Percentiles rank a stretch among this genome's conserved stretches.
Conservation (phyloP, 2,113 vertebrate species). For the Cyanoliseus patagonus region DNA sequence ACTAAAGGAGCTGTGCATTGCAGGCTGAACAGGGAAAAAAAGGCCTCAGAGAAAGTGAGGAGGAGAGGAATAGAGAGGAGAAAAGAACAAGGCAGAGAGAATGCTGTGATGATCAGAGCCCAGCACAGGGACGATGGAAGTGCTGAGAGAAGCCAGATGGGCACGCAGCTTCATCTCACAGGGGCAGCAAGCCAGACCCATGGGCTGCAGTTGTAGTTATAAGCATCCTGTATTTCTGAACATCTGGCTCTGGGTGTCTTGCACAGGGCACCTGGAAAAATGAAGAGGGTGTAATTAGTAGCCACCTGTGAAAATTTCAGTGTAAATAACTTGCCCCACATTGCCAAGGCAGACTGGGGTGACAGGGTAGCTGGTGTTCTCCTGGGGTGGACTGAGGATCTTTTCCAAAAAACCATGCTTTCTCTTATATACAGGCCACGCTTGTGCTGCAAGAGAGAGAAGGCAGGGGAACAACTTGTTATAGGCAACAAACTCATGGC, state of each 20-base stretch:
- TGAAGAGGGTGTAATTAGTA: background rate
- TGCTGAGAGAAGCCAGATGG: background rate
- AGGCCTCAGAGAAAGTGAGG: background rate
- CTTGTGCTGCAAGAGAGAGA: background rate
- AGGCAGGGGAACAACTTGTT: background rate
- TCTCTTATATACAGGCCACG: fast-evolving
- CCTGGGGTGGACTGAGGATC: background rate
- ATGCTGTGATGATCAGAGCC: background rate
- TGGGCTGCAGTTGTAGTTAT: background rate
- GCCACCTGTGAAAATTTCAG: background rate
- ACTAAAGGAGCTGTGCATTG: slow-evolving; percentile 77
- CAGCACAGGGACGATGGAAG: background rate
- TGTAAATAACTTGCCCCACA: background rate
- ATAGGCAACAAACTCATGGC: background rate
- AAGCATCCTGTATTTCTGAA: background rate
- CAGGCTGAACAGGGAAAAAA: background rate
- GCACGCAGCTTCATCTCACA: fast-evolving
- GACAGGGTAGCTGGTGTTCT: fast-evolving
- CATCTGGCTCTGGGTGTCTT: background rate
- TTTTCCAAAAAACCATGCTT: background rate
- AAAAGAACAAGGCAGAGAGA: background rate
- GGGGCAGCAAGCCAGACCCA: background rate
- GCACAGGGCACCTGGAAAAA: slow-evolving; percentile 7
- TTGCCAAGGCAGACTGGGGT: background rate
- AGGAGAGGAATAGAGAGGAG: background rate